Conservation (phyloP, 2,113 vertebrate genomes). For the Meriones unguiculatus region DNA sequence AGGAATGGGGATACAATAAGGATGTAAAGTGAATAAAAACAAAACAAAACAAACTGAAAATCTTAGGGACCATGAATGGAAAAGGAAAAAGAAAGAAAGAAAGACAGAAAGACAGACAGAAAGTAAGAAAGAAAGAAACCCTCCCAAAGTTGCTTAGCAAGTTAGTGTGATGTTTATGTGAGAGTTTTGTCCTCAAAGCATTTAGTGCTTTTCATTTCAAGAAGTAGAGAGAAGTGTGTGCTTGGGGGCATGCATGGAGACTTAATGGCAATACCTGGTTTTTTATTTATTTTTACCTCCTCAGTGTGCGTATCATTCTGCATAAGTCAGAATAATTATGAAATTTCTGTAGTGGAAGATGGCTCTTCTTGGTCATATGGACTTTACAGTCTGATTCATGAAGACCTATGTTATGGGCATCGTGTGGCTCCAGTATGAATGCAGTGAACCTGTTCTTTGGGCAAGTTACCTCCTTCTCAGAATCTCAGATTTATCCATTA, state of each 20-base stretch:
- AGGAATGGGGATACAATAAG: too few relatives aligned
- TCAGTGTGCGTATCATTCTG: background rate
- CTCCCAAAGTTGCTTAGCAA: background rate
- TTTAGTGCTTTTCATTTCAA: background rate
- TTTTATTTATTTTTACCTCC: background rate
- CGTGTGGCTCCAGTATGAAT: background rate
- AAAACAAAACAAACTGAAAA: too few relatives aligned
- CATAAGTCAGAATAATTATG: background rate
- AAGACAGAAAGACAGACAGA: too few relatives aligned
- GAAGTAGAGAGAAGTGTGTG: background rate
- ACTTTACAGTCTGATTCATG: background rate
- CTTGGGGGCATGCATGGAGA: background rate
- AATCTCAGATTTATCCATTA: constrained; percentile 1
- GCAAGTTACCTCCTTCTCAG: background rate
- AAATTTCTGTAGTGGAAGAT: background rate
- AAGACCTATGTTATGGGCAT: background rate
- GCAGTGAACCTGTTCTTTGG: background rate
- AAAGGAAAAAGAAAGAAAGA: too few relatives aligned
- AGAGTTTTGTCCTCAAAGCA: background rate
- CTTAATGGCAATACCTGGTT: background rate
- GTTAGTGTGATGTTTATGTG: background rate
- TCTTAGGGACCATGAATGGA: too few relatives aligned
- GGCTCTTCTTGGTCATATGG: background rate
- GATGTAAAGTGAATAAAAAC: too few relatives aligned
- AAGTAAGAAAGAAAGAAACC: too few relatives aligned